Conservation (phyloP, 2,888 invertebrate species). For the Dasysyrphus albostriatus region DNA sequence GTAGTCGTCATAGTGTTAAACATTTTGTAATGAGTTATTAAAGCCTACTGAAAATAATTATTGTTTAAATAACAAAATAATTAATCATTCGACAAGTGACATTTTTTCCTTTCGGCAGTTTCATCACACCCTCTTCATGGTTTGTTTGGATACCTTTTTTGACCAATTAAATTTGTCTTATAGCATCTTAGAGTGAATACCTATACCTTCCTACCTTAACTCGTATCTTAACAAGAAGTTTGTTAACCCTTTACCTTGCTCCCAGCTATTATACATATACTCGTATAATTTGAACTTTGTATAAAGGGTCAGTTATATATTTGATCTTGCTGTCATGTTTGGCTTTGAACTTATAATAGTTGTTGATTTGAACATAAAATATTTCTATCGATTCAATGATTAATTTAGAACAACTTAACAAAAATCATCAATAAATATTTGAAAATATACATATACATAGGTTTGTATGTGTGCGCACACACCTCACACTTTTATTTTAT, state of each 20-base stretch:
- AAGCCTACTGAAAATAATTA: neutral
- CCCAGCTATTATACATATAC: neutral
- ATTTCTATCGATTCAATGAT: neutral
- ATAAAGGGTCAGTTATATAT: neutral
- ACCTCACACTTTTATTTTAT: neutral
- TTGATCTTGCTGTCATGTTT: neutral
- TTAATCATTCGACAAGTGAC: neutral
- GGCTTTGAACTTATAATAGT: neutral
- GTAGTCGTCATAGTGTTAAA: neutral
- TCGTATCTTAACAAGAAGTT: neutral
- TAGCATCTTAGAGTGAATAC: neutral
- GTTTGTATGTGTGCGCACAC: no score
- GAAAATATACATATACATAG: neutral
- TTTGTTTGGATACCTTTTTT: neutral
- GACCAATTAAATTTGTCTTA: neutral
- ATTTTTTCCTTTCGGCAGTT: neutral
- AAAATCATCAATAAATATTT: constrained; percentile 11
- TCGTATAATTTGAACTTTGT: constrained; percentile 1
- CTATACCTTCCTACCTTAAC: no score
- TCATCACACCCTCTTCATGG: neutral
- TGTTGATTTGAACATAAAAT: neutral
- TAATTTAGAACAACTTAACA: constrained; percentile 10
- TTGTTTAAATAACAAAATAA: neutral
- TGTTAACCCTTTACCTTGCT: constrained; percentile 25
- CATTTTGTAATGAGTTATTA: neutral